Evolutionary conservation across 2,797 vertebrate species (phyloP).

Genomic region (Adelosebastes latens): DNA sequence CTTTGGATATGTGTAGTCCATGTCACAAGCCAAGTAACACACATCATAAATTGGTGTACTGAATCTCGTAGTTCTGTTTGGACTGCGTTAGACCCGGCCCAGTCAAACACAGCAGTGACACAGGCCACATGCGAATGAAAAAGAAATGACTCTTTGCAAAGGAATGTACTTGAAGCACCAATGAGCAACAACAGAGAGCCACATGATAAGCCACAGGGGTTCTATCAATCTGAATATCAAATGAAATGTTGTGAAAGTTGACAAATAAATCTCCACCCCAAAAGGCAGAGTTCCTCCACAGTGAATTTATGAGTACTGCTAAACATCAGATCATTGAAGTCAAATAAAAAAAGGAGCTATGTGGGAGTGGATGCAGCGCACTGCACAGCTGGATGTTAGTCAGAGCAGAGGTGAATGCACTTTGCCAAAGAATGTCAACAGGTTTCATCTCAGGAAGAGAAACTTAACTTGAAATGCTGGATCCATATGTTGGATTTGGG

Average conservation of each 20-base stretch:
- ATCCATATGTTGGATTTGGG: conserved; percentile 64
- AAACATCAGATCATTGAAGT: conserved; percentile 64
- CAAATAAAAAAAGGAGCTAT: conserved; percentile 65
- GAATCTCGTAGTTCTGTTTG: conserved; percentile 58
- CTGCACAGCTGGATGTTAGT: conserved; percentile 45
- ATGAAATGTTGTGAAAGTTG: conserved; percentile 69
- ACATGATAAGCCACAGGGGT: conserved; percentile 62
- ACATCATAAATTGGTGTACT: conserved; percentile 62
- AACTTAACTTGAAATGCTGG: conserved; percentile 53
- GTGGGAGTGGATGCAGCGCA: conserved; percentile 31
- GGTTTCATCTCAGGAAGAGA: conserved; percentile 40
- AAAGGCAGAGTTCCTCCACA: conserved; percentile 49
- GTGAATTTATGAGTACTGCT: conserved; percentile 53
- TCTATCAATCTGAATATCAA: conserved; percentile 64
- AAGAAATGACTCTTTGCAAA: conserved; percentile 59
- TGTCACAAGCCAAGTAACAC: conserved; percentile 66
- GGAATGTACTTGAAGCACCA: conserved; percentile 68
- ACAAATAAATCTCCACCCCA: conserved; percentile 63
- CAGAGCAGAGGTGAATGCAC: conserved; percentile 32
- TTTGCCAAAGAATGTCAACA: conserved; percentile 51
- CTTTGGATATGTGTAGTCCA: conserved; percentile 50
- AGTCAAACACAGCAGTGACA: conserved; percentile 66
- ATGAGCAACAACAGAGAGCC: conserved; percentile 64
- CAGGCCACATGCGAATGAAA: conserved; percentile 58
- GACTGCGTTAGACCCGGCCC: conserved; percentile 44